These are phyloP conservation scores for Phocoena sinus DNA, from an alignment of 2,113 vertebrate species.

Conservation along the genomic window DNA sequence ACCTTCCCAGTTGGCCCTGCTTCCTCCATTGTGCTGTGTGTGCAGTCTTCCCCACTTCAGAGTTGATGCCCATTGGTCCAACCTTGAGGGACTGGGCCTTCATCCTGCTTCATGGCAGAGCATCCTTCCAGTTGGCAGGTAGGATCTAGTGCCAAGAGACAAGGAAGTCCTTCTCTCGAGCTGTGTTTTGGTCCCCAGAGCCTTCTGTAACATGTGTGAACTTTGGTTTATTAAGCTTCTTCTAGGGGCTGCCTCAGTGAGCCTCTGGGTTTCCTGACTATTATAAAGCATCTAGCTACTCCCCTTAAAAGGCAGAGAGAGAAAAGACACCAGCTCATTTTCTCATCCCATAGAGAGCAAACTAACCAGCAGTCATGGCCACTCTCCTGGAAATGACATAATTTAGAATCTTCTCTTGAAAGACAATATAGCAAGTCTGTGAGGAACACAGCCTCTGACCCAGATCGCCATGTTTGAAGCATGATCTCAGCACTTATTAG, in stretches of 20 bases:
- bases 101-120: not conserved
- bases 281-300: not conserved
- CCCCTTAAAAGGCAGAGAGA: not conserved
- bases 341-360: not conserved
- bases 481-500: not conserved
- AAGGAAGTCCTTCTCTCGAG: not conserved
- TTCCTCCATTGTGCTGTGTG: accelerated
- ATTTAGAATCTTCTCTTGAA: not conserved
- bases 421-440: not conserved
- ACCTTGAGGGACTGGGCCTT: not conserved
- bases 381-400: not conserved
- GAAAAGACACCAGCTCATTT: not conserved
- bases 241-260: not conserved
- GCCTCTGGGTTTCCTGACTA: not conserved
- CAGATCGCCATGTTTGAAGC: not conserved
- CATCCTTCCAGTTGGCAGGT: not conserved
- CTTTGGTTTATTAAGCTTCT: not conserved
- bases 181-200: no score
- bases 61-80: no score
- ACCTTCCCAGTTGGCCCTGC: accelerated
- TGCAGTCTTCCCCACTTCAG: not conserved
- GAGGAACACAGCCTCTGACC: not conserved
- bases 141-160: not conserved
- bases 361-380: not conserved
- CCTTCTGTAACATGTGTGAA: no score